phyloP scores from a whole-genome alignment of 2,888 invertebrate genomes.

The Rhorus exstirpatorius region DNA sequence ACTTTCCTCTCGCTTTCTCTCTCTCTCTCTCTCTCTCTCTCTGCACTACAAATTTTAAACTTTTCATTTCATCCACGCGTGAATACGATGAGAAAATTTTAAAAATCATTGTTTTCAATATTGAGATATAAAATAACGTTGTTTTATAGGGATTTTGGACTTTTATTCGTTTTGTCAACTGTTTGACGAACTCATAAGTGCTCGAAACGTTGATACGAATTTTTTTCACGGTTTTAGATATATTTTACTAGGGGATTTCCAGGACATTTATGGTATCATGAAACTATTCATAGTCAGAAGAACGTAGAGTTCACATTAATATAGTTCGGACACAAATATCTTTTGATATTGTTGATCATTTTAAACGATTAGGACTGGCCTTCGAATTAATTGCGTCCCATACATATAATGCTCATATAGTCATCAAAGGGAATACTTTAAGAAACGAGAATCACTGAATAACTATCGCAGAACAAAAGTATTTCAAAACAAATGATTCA shows the following conservation, averaged over 20 bases:
- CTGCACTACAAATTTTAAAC: slow-evolving; percentile 36
- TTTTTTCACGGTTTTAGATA: neutral
- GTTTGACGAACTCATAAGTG: neutral
- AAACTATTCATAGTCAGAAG: neutral
- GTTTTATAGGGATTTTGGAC: neutral
- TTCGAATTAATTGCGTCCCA: too few relatives aligned
- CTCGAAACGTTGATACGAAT: neutral
- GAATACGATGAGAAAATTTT: slow-evolving; percentile 22
- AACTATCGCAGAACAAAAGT: too few relatives aligned
- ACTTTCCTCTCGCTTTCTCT: slow-evolving; percentile 42
- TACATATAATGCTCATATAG: too few relatives aligned
- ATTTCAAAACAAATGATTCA: too few relatives aligned
- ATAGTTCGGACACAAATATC: neutral
- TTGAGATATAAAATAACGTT: slow-evolving; percentile 2
- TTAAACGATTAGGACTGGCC: too few relatives aligned
- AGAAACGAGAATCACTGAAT: too few relatives aligned
- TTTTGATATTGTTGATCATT: too few relatives aligned
- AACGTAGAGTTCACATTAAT: neutral
- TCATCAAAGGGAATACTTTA: too few relatives aligned
- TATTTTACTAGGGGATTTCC: neutral
- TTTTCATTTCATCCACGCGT: slow-evolving; percentile 27
- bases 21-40: neutral
- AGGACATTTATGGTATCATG: neutral
- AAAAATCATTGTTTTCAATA: slow-evolving; percentile 34
- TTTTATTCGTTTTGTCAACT: neutral